These are phyloP conservation scores for Macrotrachela quadricornifera DNA, from an alignment of 1,140 invertebrate genomes.

Conservation along the genomic window DNA sequence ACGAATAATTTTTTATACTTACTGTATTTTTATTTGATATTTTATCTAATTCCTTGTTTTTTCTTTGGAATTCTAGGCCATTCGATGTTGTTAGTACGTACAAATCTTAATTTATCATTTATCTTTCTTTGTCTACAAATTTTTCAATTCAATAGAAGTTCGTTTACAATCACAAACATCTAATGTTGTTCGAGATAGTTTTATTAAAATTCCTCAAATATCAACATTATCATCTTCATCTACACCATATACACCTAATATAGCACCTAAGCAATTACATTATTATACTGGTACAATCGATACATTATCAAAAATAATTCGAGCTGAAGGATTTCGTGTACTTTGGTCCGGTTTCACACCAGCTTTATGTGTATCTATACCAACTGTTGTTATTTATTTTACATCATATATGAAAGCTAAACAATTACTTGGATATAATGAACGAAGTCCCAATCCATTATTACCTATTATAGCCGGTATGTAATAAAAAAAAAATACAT, in stretches of 20 bases:
- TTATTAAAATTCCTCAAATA: neutral
- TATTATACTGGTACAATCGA: neutral
- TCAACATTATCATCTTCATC: neutral
- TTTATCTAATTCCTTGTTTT: neutral
- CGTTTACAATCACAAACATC: neutral
- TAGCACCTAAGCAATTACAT: neutral
- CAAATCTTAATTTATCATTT: too few species aligned
- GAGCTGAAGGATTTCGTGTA: slow-evolving; percentile 3
- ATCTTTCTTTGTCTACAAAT: neutral
- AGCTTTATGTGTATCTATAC: slow-evolving; percentile 4
- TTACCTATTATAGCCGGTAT: neutral
- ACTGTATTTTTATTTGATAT: neutral
- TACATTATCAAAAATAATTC: slow-evolving; percentile 2
- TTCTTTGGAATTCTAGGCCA: neutral
- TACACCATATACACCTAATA: neutral
- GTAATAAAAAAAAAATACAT: neutral
- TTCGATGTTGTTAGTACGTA: too few species aligned
- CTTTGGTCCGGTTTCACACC: slow-evolving; percentile 5
- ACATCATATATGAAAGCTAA: neutral
- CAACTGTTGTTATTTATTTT: slow-evolving; percentile 6
- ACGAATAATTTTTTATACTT: neutral
- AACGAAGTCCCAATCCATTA: neutral
- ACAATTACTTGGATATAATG: neutral
- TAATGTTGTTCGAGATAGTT: neutral
- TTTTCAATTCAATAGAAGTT: neutral